These are phyloP conservation scores for Romanogobio albipinnatus DNA, from an alignment of 2,113 vertebrate species.

Conservation along the genomic window DNA sequence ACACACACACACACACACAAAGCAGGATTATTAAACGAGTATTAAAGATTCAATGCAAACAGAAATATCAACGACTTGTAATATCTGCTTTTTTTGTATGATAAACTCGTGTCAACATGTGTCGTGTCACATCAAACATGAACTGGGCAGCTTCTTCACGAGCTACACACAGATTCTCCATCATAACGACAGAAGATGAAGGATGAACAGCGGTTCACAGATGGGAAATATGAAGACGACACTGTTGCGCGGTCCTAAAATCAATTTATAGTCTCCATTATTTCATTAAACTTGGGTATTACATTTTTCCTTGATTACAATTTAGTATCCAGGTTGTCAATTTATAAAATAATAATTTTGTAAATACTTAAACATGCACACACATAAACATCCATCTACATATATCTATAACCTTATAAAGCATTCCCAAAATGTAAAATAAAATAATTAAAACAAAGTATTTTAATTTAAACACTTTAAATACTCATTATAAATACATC, in stretches of 20 bases:
- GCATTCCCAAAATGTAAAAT: too few relatives aligned
- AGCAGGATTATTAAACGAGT: conserved; percentile 9
- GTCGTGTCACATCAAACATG: neutral
- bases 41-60: neutral
- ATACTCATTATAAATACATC: too few relatives aligned
- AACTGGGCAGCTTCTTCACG: neutral
- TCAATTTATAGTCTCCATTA: neutral
- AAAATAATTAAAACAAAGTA: too few relatives aligned
- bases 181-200: neutral
- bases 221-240: neutral
- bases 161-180: neutral
- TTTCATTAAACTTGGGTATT: neutral
- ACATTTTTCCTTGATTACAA: neutral
- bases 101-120: neutral
- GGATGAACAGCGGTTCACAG: neutral
- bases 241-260: neutral
- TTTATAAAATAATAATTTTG: too few relatives aligned
- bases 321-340: neutral
- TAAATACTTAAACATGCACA: too few relatives aligned
- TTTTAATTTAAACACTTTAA: too few relatives aligned
- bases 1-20: conserved; percentile 33
- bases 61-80: neutral
- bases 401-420: too few relatives aligned
- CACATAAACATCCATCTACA: too few relatives aligned
- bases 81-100: neutral